A percentile compares a stretch with the other conserved stretches of the same genome.
These are phyloP conservation scores for Lonchura striata DNA, from an alignment of 2,113 vertebrate species.

Conservation along the genomic window DNA sequence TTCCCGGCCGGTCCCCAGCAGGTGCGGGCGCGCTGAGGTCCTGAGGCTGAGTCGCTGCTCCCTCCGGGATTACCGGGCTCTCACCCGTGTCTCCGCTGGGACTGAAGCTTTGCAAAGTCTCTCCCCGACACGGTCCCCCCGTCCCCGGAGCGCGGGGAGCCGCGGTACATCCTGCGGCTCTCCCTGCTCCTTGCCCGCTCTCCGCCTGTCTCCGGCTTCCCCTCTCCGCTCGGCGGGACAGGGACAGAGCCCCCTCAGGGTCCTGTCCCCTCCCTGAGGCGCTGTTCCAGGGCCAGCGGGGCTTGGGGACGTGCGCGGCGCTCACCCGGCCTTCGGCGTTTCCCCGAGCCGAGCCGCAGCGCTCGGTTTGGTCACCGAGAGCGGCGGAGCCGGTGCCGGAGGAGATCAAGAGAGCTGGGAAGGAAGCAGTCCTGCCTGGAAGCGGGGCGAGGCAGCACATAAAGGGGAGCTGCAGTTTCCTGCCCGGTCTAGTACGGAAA, in stretches of 20 bases:
- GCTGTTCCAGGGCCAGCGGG: background rate
- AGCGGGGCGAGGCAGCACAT: background rate
- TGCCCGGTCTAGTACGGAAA: background rate
- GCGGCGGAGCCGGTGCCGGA: background rate
- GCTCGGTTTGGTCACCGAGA: background rate
- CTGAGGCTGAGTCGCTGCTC: background rate
- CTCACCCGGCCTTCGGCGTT: background rate
- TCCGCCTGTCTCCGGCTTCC: background rate
- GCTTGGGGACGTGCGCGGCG: background rate
- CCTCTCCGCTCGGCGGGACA: background rate
- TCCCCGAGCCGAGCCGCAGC: background rate
- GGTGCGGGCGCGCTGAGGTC: background rate
- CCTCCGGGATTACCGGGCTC: background rate
- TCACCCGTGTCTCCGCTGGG: background rate
- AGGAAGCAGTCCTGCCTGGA: background rate
- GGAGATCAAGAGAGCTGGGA: background rate
- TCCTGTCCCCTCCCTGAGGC: background rate
- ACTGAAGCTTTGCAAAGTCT: background rate
- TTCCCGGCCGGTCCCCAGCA: background rate
- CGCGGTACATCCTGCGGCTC: background rate
- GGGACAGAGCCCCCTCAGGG: background rate
- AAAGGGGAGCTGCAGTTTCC: slow-evolving; percentile 1
- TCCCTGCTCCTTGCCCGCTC: background rate
- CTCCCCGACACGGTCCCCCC: background rate
- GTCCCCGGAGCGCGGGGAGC: background rate